Evolutionary conservation across 1,140 invertebrate species (phyloP), one percentile per base, ranked within the genome.

Genomic region (Lamellibrachia luymesi): DNA sequence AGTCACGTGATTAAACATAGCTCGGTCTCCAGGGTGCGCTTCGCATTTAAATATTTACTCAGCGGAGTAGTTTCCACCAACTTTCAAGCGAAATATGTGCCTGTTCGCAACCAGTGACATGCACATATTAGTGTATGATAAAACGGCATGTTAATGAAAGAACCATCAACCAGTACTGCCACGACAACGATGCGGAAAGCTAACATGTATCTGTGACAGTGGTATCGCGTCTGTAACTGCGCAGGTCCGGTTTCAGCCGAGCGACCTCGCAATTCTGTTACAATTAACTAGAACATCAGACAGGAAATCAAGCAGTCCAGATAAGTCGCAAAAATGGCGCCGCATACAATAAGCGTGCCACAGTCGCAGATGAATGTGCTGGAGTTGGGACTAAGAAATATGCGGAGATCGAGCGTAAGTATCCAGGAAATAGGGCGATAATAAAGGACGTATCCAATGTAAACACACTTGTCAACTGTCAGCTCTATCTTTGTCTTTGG

Each of bases 31-130:
- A 80, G 64, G 64, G 64, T 80, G 64, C 64, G 64, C 64, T 80
- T 80, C 64, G 64, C 64, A 80, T 80, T 80, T 80, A 80, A 80
- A 80, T 80, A 80, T 80, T 80, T 80, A 80, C 64, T 80, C 64
- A 22, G 64, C 64, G 64, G 64, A 80, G 4, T 22, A 80, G 64
- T 80, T 10, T 80, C 17, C 64, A 80, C 64, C 64, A 80, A 80
- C 64, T 80, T 80, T 22, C 64, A 80, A 80, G 64, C 8, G 64
- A 80, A 80, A 80, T 80, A 80, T 80, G 64, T 80, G 64, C 64
- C 64, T 80, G 64, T 80, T 80, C 64, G 64, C 64, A 80, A 80
- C 64, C 13, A 80, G 64, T 80, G 64, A 80, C 64, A 80, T 10
- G 64, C 64, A 22, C 64, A 80, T 80, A 22, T 80, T 80, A 17